These are phyloP conservation scores for Rambutsinella grinnellia DNA, from an alignment of 2,888 invertebrate species.

Conservation along the genomic window DNA sequence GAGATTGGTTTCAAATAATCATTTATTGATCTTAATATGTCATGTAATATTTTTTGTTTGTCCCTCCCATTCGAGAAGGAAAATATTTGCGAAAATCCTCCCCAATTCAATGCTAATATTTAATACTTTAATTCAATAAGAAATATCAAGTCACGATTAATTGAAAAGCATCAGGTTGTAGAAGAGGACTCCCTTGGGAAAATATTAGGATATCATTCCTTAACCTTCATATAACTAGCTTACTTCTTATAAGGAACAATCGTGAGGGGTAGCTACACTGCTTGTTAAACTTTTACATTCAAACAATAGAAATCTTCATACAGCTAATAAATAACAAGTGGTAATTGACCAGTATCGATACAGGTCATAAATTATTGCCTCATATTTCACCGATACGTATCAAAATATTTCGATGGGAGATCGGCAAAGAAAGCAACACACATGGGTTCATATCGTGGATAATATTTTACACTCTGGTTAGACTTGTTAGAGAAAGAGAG, in stretches of 20 bases:
- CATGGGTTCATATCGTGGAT: too few relatives aligned
- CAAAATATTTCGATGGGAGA: constrained; percentile 59
- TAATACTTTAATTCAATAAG: too few relatives aligned
- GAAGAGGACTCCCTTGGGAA: constrained; percentile 39
- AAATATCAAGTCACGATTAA: constrained; percentile 63
- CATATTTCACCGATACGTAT: constrained; percentile 57
- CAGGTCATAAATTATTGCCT: constrained; percentile 58
- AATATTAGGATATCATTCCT: constrained; percentile 12
- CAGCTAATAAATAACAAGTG: constrained; percentile 55
- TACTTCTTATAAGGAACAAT: not conserved
- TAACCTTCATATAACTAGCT: not conserved
- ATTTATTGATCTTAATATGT: not conserved
- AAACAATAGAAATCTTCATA: not conserved
- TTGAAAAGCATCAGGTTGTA: constrained; percentile 60
- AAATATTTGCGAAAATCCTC: too few relatives aligned
- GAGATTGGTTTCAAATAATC: not conserved
- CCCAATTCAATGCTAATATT: not conserved
- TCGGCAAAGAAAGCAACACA: too few relatives aligned
- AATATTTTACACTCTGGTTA: too few relatives aligned
- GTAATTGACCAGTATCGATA: constrained; percentile 64
- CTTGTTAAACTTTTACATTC: too few relatives aligned
- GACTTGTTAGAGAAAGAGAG: too few relatives aligned
- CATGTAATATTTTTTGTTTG: too few relatives aligned
- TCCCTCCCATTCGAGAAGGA: not conserved
- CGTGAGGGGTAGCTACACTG: not conserved